Evolutionary conservation across 2,797 vertebrate species (phyloP).

Genomic region (Prunella strophiata): DNA sequence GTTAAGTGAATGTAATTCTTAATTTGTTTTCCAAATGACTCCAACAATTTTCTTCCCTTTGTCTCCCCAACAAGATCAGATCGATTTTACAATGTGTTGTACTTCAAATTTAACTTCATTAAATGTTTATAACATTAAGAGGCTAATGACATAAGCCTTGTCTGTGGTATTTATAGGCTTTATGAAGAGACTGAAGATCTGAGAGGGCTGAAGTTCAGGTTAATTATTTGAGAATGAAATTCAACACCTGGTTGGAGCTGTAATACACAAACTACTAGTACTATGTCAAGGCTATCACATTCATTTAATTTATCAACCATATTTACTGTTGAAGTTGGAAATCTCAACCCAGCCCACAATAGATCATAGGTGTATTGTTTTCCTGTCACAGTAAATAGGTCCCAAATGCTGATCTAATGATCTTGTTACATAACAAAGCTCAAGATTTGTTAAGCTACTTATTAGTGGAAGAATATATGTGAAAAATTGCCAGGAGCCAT

Average conservation of each 20-base stretch:
- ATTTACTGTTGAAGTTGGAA: not conserved
- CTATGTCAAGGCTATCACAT: not conserved
- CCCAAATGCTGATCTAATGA: not conserved
- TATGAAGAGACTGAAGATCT: not conserved
- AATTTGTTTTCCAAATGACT: conserved; percentile 58
- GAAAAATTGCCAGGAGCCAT: not conserved
- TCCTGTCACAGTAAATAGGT: conserved; percentile 1
- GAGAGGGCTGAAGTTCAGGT: not conserved
- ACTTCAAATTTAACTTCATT: conserved; percentile 65
- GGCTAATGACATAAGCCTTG: conserved; percentile 37
- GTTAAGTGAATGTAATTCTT: conserved; percentile 47
- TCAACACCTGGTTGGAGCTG: not conserved
- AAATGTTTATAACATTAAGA: conserved; percentile 61
- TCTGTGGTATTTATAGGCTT: conserved; percentile 34
- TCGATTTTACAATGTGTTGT: conserved; percentile 58
- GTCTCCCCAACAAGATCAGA: conserved; percentile 30
- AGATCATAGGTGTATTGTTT: not conserved
- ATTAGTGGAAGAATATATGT: not conserved
- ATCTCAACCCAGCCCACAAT: not conserved
- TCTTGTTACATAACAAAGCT: not conserved
- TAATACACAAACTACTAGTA: not conserved
- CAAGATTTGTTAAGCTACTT: not conserved
- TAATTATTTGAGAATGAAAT: not conserved
- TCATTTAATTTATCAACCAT: not conserved
- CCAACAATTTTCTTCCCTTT: conserved; percentile 48